Conservation (phyloP, 2,888 invertebrate species). For the Xestia ashworthii region DNA sequence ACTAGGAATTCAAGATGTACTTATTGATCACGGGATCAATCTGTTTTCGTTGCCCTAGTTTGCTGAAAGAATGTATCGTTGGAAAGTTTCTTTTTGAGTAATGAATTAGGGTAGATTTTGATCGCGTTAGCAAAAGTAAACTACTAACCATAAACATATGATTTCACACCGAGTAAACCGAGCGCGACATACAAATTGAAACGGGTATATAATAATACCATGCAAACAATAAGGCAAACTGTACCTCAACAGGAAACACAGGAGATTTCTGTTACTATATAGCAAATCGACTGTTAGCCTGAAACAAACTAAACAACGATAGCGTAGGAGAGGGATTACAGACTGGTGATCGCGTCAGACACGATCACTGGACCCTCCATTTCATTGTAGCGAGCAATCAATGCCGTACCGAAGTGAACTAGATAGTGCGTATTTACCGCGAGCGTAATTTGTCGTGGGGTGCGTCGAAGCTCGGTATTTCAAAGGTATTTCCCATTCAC, state of each 20-base stretch:
- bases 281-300: not conserved
- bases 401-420: slow-evolving; percentile 56
- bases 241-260: slow-evolving; percentile 4
- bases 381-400: slow-evolving; percentile 38
- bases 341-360: slow-evolving; percentile 2
- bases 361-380: slow-evolving; percentile 18
- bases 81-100: not conserved
- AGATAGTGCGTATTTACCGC: slow-evolving; percentile 70
- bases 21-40: slow-evolving; percentile 83
- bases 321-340: slow-evolving; percentile 11
- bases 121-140: not conserved
- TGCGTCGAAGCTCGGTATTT: slow-evolving; percentile 75
- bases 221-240: not conserved
- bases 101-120: not conserved
- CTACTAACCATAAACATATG: not conserved
- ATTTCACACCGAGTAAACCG: not conserved
- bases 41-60: slow-evolving; percentile 68
- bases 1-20: slow-evolving; percentile 81
- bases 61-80: slow-evolving; percentile 51
- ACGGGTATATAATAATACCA: too few relatives aligned
- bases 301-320: slow-evolving; percentile 1
- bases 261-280: not conserved
- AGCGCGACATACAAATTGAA: not conserved
- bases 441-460: slow-evolving; percentile 73
- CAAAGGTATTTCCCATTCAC: slow-evolving; percentile 78